A percentile compares a stretch with the other conserved stretches of the same genome.
Evolutionary conservation across 2,797 vertebrate species (phyloP).

Genomic region (Oreonectes daqikongensis): DNA sequence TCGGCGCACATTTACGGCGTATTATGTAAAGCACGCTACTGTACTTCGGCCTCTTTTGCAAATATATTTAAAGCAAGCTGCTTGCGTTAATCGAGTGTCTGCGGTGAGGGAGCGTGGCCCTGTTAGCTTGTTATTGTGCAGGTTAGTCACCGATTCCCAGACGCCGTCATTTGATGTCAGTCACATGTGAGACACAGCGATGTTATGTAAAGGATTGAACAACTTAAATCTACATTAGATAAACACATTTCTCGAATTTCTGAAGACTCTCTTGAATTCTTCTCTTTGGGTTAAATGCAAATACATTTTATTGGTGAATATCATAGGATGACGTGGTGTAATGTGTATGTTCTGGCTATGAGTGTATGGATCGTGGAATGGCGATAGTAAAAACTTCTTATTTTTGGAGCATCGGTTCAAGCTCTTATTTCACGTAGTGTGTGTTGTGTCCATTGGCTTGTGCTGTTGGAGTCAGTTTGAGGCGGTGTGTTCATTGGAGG

Average conservation of each 20-base stretch:
- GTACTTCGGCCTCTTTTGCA: constrained; percentile 19
- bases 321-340: constrained; percentile 43
- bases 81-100: not conserved
- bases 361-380: constrained; percentile 29
- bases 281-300: constrained; percentile 47
- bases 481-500: constrained; percentile 42
- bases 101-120: constrained; percentile 13
- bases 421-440: constrained; percentile 3
- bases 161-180: constrained; percentile 63
- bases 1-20: constrained; percentile 26
- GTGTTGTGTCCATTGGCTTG: constrained; percentile 39
- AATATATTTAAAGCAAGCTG: constrained; percentile 40
- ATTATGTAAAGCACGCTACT: constrained; percentile 42
- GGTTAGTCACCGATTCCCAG: constrained; percentile 61
- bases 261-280: constrained; percentile 49
- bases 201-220: constrained; percentile 66
- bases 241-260: no score
- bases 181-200: constrained; percentile 64
- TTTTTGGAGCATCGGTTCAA: not conserved
- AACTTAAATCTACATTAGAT: no score
- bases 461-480: constrained; percentile 27
- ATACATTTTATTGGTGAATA: constrained; percentile 41
- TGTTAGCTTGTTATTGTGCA: constrained; percentile 53
- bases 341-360: constrained; percentile 29
- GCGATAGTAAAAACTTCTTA: not conserved